These are phyloP conservation scores for Lepidocyrtoides sp. DNA, from an alignment of 2,888 invertebrate genomes.

Conservation along the genomic window DNA sequence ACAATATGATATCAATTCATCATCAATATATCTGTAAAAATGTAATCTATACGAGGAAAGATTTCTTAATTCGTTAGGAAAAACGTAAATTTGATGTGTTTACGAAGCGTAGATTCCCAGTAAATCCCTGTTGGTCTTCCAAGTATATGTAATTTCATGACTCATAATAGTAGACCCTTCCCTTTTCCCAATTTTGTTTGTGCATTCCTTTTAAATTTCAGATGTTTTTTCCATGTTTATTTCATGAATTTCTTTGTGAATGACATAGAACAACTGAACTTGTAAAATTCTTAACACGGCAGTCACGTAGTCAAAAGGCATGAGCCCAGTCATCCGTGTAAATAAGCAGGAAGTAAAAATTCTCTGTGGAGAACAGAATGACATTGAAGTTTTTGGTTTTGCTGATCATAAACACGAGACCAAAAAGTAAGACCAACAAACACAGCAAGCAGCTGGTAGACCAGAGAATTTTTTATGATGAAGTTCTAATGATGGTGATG, in stretches of 20 bases:
- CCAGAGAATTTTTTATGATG: not conserved
- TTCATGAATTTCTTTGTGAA: slow-evolving; percentile 14
- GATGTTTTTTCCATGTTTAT: not conserved
- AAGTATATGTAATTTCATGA: not conserved
- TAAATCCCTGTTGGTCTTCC: no score
- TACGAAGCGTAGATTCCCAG: no score
- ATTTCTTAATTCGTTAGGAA: no score
- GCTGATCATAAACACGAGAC: slow-evolving; percentile 3
- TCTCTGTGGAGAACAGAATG: slow-evolving; percentile 21
- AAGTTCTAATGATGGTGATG: slow-evolving; percentile 32
- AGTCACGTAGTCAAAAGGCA: slow-evolving; percentile 25
- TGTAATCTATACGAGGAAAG: no score
- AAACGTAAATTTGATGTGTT: no score
- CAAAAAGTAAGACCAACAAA: not conserved
- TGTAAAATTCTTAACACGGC: no score
- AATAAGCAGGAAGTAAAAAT: slow-evolving; percentile 56
- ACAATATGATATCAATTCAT: not conserved
- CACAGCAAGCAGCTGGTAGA: not conserved
- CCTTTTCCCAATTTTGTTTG: no score
- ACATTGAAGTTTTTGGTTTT: slow-evolving; percentile 54
- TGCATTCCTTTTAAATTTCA: not conserved
- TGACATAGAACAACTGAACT: no score
- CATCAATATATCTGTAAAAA: no score
- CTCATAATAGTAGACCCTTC: no score
- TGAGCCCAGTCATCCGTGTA: slow-evolving; percentile 31